Evolutionary conservation across 2,888 invertebrate species (phyloP).

Genomic region (Agonopterix arenella): DNA sequence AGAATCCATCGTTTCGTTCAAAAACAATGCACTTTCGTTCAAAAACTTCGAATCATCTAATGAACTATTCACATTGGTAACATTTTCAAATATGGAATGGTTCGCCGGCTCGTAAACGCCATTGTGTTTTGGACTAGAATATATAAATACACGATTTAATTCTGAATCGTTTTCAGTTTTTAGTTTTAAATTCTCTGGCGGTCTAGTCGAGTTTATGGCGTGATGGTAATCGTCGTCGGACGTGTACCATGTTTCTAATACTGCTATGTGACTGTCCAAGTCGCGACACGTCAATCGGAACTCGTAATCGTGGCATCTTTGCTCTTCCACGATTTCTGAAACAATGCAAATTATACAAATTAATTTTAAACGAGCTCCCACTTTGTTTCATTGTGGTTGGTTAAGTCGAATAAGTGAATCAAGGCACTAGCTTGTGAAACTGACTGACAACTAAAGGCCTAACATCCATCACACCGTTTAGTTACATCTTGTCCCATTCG

Average conservation of each 20-base stretch:
- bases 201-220: constrained; percentile 31
- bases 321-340: constrained; percentile 81
- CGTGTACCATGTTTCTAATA: constrained; percentile 79
- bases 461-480: too few relatives aligned
- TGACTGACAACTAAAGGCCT: too few relatives aligned
- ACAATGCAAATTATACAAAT: constrained; percentile 23
- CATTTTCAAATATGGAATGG: constrained; percentile 43
- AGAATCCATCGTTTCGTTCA: constrained; percentile 36
- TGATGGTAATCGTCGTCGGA: constrained; percentile 46
- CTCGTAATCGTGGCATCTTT: constrained; percentile 77
- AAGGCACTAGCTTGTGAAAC: too few relatives aligned
- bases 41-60: constrained; percentile 24
- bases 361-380: too few relatives aligned
- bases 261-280: constrained; percentile 78
- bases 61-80: constrained; percentile 15
- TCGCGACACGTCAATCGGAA: constrained; percentile 80
- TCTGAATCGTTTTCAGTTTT: constrained; percentile 63
- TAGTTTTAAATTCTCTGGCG: constrained; percentile 29
- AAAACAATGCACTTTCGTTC: constrained; percentile 30
- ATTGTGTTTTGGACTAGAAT: constrained; percentile 68
- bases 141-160: constrained; percentile 54
- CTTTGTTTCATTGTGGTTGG: too few relatives aligned
- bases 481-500: too few relatives aligned
- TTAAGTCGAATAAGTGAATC: too few relatives aligned
- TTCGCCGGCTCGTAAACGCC: constrained; percentile 54